phyloP scores from a whole-genome alignment of 2,113 vertebrate genomes.

The Sebastes schlegelii region DNA sequence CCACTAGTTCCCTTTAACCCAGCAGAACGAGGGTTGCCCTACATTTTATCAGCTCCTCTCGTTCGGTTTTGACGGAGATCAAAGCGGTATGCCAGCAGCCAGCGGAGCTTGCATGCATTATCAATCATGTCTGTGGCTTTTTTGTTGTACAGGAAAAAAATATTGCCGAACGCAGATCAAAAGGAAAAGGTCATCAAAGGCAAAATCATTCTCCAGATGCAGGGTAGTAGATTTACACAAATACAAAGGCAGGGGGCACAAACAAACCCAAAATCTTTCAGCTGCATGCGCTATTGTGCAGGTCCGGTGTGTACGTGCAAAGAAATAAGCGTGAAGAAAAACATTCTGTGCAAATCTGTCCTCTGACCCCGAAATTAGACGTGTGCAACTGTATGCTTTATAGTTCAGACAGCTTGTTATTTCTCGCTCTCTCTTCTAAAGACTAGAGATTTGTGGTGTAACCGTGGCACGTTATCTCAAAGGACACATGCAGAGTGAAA shows the following conservation, averaged over 20 bases:
- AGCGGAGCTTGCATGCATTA: conserved; percentile 71
- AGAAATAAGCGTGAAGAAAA: conserved; percentile 19
- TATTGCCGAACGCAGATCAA: conserved; percentile 67
- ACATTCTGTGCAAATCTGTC: conserved; percentile 43
- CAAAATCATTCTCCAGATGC: conserved; percentile 31
- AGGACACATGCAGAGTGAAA: conserved; percentile 73
- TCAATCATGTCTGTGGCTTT: conserved; percentile 74
- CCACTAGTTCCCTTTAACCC: conserved; percentile 54
- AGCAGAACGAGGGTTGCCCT: conserved; percentile 64
- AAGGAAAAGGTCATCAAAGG: conserved; percentile 70
- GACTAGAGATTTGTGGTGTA: conserved; percentile 61
- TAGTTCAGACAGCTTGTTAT: conserved; percentile 60
- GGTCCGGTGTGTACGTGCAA: conserved; percentile 6
- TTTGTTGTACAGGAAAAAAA: conserved; percentile 63
- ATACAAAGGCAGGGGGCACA: conserved; percentile 5
- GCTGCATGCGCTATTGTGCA: conserved; percentile 2
- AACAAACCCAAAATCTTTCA: conserved; percentile 29
- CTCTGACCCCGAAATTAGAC: conserved; percentile 62
- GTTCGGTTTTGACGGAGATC: conserved; percentile 72
- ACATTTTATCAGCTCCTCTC: conserved; percentile 73
- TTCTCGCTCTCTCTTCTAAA: conserved; percentile 48
- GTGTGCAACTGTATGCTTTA: conserved; percentile 45
- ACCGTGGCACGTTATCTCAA: conserved; percentile 69
- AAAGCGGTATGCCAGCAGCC: conserved; percentile 69
- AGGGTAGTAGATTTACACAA: not conserved